Evolutionary conservation across 30 jellyfish, hydroid and myxozoan genomes (phyloP), one percentile per base, ranked within the genome.

Genomic region (Hydractinia echinata): DNA sequence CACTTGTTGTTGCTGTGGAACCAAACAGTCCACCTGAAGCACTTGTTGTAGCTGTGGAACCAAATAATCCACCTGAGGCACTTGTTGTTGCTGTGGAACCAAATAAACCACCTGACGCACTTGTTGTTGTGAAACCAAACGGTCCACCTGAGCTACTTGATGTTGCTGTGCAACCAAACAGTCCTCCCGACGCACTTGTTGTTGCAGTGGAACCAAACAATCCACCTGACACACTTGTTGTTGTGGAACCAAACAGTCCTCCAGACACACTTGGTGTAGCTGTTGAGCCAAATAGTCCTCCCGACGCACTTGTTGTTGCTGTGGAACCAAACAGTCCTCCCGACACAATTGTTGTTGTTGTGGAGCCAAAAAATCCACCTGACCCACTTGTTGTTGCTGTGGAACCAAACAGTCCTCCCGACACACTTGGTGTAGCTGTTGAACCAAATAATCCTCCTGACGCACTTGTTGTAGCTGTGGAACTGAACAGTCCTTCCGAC

Each of bases 321-420:
- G 92, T 50, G n/a, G 88, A 4, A 6, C 88, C 85, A 51, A 86
- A 80, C 78, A 72, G 62, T 21, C 96, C 83, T n/a, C 89, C 72
- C 6, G 95, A 48, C 44, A 62, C 48, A 30, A 1, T 30, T 4
- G 85, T 13, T 66, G 79, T 54, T 20, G 81, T 4, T 19, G 21
- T 30, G 19, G 93, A 67, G 7, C 87, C 82, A 79, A 77, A 82
- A 14, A 82, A 62, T 54, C 81, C 76, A 4, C 85, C 54, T 55
- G 83, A 61, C 8, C 8, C 66, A 9, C 82, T 54, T 76, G 92
- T 4, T 53, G 83, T 66, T 52, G 80, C 51, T 13, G 88, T 50
- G n/a, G 66, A 21, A 6, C 52, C 44, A 53, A 87, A 20, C 53
- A 69, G 61, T 50, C 88, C 86, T 13, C 10, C 48, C 19, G 94